Base-by-base conservation (phyloP, 2,888 invertebrate species). In the Cheilosia variabilis region DNA sequence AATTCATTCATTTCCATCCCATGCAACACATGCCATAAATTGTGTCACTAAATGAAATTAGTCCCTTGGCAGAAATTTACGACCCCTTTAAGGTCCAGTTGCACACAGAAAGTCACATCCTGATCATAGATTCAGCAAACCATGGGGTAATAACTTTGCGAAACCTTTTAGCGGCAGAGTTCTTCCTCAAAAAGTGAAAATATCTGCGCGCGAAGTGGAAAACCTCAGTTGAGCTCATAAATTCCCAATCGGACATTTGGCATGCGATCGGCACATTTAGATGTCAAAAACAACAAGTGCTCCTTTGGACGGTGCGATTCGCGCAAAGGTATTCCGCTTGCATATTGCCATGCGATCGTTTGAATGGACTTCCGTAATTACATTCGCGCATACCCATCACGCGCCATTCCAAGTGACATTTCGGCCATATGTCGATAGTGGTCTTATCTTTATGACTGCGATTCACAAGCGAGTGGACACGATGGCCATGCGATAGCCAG, bases 181-280 rank as follows among this genome's bases (percentile, higher is more conserved):
- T 78, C 34, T 50, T 68, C 45, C 34, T 9, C 34, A 68, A 83
- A 84, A 66, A 82, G 65, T 65, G 53, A 66, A 82, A 71, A 45
- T 50, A 66, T 75, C 75, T 50, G 37, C 57, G 22, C 52, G 22
- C 57, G 9, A 55, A 75, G 68, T 75, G 34, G 41, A 69, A 77
- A 63, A 37, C 22, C 37, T 65, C 69, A 24, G 34, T 27, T 52
- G 60, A 80, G 60, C 66, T 72, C 76, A 66, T 76, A 86, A 86
- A 80, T 76, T 76, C 27, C 15, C 65, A 10, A 65, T 65, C 31
- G 69, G 55, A 75, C 75, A 62, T 62, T 62, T 76, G 80, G 66
- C 84, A 86, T 86, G 84, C 84, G 65, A 86, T 71, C 80, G 80
- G 84, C 71, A 71, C 84, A 80, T 86, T 86, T 80, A 66, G 71